These are phyloP conservation scores for Aplodontia rufa DNA, from an alignment of 2,113 vertebrate species.

Conservation along the genomic window DNA sequence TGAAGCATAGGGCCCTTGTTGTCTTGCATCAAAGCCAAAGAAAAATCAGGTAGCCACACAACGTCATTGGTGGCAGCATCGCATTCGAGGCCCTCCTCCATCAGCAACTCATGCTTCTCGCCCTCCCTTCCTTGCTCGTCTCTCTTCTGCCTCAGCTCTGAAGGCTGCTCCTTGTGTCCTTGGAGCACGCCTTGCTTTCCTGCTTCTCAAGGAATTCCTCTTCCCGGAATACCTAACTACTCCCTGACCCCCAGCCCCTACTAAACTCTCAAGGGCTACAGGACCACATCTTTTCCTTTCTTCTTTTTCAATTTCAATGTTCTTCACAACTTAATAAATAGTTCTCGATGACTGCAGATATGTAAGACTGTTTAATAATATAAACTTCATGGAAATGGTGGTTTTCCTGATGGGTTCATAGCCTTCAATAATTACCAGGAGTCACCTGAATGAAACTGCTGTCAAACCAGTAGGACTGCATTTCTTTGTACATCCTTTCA, in stretches of 20 bases:
- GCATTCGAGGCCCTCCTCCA: neutral
- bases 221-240: neutral
- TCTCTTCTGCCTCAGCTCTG: neutral
- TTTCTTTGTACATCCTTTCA: neutral
- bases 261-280: neutral
- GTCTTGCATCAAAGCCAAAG: neutral
- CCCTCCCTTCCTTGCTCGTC: neutral
- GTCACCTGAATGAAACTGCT: neutral
- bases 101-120: neutral
- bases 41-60: neutral
- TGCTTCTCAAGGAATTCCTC: neutral
- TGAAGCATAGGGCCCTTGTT: neutral
- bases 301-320: neutral
- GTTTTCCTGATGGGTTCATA: neutral
- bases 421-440: neutral
- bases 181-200: neutral
- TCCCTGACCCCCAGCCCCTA: neutral
- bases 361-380: too few relatives aligned
- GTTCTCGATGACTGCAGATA: too few relatives aligned
- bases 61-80: neutral
- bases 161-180: neutral
- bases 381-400: fast-evolving
- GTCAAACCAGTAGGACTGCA: neutral
- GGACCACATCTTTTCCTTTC: neutral
- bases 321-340: neutral